Conservation (phyloP, 2,888 invertebrate species). For the Yponomeuta evonymella region DNA sequence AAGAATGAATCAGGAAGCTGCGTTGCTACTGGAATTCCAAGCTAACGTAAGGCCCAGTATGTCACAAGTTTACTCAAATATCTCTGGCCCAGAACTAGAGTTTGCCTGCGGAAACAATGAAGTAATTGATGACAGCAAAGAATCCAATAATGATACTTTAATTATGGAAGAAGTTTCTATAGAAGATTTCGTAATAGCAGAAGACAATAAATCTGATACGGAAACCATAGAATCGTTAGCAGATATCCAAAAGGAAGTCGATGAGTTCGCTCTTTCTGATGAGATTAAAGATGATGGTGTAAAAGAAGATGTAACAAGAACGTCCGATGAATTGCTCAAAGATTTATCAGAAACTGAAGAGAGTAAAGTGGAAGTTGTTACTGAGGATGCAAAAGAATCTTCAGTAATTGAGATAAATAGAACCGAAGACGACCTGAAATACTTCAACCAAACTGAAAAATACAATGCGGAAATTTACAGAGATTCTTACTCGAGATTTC, state of each 20-base stretch:
- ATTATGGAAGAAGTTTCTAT: constrained; percentile 3
- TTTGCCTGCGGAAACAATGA: constrained; percentile 52
- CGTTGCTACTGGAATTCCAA: constrained; percentile 64
- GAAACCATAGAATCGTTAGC: constrained; percentile 20
- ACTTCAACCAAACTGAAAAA: constrained; percentile 58
- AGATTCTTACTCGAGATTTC: constrained; percentile 44
- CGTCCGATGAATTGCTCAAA: constrained; percentile 32
- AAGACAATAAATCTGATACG: neutral
- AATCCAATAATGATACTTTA: neutral
- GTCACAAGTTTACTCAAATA: constrained; percentile 67
- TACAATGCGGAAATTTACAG: constrained; percentile 51
- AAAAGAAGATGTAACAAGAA: neutral
- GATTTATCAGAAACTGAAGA: constrained; percentile 48
- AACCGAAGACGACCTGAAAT: constrained; percentile 33
- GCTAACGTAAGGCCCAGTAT: constrained; percentile 67
- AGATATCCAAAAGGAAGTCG: constrained; percentile 19
- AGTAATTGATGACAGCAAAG: neutral
- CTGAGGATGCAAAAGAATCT: neutral
- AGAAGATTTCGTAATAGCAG: neutral
- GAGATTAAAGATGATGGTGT: constrained; percentile 13
- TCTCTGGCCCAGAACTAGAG: constrained; percentile 67
- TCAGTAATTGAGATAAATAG: constrained; percentile 27
- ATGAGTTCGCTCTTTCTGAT: constrained; percentile 2
- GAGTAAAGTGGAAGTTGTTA: neutral
- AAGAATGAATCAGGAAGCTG: constrained; percentile 70